A percentile compares a stretch with the other conserved stretches of the same genome.
Conservation (phyloP, 2,888 invertebrate species). For the Conomelus anceps region DNA sequence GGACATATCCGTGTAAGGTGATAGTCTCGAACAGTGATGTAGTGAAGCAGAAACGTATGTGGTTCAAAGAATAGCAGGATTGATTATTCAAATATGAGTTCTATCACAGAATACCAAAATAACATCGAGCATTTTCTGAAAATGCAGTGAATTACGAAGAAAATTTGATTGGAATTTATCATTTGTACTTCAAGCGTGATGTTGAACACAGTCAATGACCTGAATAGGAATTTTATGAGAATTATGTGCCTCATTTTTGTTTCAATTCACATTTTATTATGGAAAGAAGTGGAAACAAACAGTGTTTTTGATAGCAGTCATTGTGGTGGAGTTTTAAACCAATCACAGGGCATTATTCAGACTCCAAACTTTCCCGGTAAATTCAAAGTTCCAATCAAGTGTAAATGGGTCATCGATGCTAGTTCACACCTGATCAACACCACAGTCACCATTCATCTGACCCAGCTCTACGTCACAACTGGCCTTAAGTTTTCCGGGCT, state of each 20-base stretch:
- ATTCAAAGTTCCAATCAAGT: slow-evolving; percentile 74
- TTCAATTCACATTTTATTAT: not conserved
- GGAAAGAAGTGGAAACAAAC: not conserved
- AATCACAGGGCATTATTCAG: slow-evolving; percentile 62
- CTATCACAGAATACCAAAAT: too few species aligned
- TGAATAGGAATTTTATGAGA: not conserved
- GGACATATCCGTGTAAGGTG: too few species aligned
- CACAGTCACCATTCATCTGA: slow-evolving; percentile 78
- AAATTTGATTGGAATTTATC: too few species aligned
- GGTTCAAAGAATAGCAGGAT: too few species aligned
- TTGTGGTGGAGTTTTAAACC: slow-evolving; percentile 62
- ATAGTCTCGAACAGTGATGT: too few species aligned
- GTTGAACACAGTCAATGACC: not conserved
- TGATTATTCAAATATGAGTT: too few species aligned
- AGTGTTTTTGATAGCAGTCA: not conserved
- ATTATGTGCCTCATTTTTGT: not conserved
- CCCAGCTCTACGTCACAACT: slow-evolving; percentile 77
- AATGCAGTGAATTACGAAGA: too few species aligned
- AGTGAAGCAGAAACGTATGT: too few species aligned
- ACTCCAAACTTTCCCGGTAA: slow-evolving; percentile 79
- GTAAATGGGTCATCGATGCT: slow-evolving; percentile 81
- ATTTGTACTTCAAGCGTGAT: not conserved
- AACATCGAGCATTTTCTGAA: too few species aligned
- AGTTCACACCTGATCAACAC: slow-evolving; percentile 45
- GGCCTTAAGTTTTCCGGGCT: slow-evolving; percentile 71